Conservation (phyloP, 2,113 vertebrate species). For the Myodes glareolus region DNA sequence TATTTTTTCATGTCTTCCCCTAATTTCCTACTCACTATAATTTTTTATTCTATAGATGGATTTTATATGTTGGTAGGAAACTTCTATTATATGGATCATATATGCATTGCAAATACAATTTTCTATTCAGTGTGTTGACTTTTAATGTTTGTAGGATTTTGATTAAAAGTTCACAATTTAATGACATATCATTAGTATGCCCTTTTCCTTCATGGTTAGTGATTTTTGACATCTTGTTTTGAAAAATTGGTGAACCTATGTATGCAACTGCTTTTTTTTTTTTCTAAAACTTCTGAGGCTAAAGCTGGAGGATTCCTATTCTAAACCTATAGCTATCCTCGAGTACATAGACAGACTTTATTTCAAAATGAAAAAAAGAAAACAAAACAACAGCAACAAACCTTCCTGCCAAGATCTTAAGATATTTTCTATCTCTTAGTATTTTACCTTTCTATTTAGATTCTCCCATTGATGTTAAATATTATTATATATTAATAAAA, state of each 20-base stretch:
- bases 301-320: neutral
- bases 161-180: constrained; percentile 41
- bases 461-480: neutral
- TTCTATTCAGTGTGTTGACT: neutral
- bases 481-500: constrained; percentile 41
- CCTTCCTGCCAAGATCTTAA: neutral
- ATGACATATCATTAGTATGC: neutral
- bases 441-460: constrained; percentile 15
- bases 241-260: too few species aligned
- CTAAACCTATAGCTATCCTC: neutral
- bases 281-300: neutral
- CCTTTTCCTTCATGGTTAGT: neutral
- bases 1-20: neutral
- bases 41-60: neutral
- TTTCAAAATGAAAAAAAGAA: neutral
- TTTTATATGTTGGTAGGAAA: neutral
- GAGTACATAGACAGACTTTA: neutral
- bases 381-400: too few species aligned
- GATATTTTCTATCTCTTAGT: neutral
- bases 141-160: neutral
- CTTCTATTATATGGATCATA: neutral
- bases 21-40: neutral
- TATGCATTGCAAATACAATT: neutral
- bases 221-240: neutral
- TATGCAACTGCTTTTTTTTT: neutral